Evolutionary conservation across 1,140 invertebrate species (phyloP).

Genomic region (Contarinia nasturtii): DNA sequence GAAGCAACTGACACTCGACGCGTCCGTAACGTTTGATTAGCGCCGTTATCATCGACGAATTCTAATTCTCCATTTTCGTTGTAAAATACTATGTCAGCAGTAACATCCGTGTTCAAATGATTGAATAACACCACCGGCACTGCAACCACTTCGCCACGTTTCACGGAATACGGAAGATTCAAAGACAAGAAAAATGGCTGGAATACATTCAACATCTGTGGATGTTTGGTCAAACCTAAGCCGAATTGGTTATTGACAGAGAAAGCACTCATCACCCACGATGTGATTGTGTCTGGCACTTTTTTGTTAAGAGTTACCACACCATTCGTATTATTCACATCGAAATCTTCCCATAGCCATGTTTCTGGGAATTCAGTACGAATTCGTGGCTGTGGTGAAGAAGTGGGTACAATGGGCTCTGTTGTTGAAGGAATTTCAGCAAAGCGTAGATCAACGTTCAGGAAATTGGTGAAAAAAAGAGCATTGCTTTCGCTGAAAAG

Average conservation of each 20-base stretch:
- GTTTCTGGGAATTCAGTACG: conserved; percentile 2
- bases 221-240: conserved; percentile 54
- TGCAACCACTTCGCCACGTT: conserved; percentile 37
- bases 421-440: too few species aligned
- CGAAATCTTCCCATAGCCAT: conserved; percentile 2
- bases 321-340: conserved; percentile 1
- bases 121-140: conserved; percentile 20
- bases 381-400: neutral
- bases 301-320: conserved; percentile 20
- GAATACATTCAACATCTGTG: conserved; percentile 64
- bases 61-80: conserved; percentile 63
- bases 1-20: conserved; percentile 26
- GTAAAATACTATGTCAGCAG: conserved; percentile 63
- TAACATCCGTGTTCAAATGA: conserved; percentile 40
- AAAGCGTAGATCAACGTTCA: too few species aligned
- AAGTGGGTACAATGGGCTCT: too few species aligned
- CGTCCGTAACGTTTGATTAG: neutral
- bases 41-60: conserved; percentile 39
- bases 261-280: conserved; percentile 85
- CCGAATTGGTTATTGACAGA: conserved; percentile 69
- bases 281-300: conserved; percentile 79
- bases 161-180: conserved; percentile 64
- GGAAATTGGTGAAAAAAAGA: neutral
- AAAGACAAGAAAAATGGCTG: conserved; percentile 74
- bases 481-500: neutral